Percentiles rank a stretch among this genome's conserved stretches.
These are phyloP conservation scores for Mamestra brassicae DNA, from an alignment of 2,888 invertebrate genomes.

Conservation along the genomic window DNA sequence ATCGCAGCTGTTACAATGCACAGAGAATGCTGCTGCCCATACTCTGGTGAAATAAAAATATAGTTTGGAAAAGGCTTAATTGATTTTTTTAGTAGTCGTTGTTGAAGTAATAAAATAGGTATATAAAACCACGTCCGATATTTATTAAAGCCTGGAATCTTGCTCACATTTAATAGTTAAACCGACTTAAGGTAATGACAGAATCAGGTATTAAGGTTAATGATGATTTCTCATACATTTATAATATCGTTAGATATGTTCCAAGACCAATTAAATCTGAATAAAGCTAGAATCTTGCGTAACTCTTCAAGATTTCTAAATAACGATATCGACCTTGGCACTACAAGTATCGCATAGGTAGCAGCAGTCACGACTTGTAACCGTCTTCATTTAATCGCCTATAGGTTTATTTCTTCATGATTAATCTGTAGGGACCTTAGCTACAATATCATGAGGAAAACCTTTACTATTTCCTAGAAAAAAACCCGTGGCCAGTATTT, in stretches of 20 bases:
- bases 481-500: background rate
- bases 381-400: slow-evolving; percentile 32
- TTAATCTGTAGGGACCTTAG: background rate
- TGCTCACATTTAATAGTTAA: slow-evolving; percentile 4
- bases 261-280: slow-evolving; percentile 19
- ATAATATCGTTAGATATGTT: slow-evolving; percentile 26
- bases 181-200: background rate
- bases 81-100: too few species aligned
- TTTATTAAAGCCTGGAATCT: slow-evolving; percentile 2
- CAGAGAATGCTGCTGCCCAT: too few species aligned
- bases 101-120: slow-evolving; percentile 5
- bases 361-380: slow-evolving; percentile 46
- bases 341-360: slow-evolving; percentile 1
- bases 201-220: slow-evolving; percentile 16
- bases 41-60: too few species aligned
- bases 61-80: too few species aligned
- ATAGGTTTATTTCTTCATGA: background rate
- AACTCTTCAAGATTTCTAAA: slow-evolving; percentile 33
- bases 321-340: slow-evolving; percentile 43
- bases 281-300: slow-evolving; percentile 28
- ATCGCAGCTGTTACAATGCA: too few species aligned
- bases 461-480: slow-evolving; percentile 31
- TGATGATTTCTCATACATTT: slow-evolving; percentile 2
- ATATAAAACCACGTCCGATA: background rate
- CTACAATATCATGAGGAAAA: slow-evolving; percentile 25